These are phyloP conservation scores for Spinus olivaceus DNA, from an alignment of 2,797 vertebrate genomes.

Conservation along the genomic window DNA sequence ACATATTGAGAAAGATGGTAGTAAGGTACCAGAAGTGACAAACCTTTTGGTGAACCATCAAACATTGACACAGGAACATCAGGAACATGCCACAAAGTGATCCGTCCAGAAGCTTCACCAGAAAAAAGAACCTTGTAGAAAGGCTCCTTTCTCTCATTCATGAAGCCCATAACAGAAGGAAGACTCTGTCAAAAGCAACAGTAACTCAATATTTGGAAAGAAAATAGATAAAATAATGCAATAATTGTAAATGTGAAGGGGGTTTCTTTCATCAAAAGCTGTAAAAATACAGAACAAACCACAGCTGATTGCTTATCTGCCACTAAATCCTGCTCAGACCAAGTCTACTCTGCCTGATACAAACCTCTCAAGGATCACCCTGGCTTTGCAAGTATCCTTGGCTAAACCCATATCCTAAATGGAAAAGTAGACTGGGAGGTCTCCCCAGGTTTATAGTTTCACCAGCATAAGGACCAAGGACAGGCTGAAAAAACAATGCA, in stretches of 20 bases:
- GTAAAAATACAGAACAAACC: neutral
- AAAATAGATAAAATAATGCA: neutral
- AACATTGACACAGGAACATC: constrained; percentile 76
- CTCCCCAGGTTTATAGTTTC: neutral
- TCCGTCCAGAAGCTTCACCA: constrained; percentile 76
- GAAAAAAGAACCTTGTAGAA: constrained; percentile 81
- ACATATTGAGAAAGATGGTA: neutral
- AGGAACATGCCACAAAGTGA: constrained; percentile 80
- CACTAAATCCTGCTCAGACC: neutral
- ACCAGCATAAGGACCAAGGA: neutral
- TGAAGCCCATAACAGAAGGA: constrained; percentile 75
- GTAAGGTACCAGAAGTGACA: neutral
- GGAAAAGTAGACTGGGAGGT: neutral
- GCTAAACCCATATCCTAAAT: neutral
- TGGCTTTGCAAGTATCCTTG: neutral
- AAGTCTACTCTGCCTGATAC: neutral
- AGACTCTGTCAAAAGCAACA: constrained; percentile 61
- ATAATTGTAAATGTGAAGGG: neutral
- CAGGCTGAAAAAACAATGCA: neutral
- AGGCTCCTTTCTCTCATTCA: constrained; percentile 82
- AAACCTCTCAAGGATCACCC: neutral
- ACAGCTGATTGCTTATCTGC: neutral
- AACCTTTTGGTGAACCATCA: constrained; percentile 80
- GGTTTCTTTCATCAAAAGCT: neutral
- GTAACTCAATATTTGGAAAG: neutral